Evolutionary conservation across 2,888 invertebrate genomes (phyloP).

Genomic region (Pseudococcus viburni): DNA sequence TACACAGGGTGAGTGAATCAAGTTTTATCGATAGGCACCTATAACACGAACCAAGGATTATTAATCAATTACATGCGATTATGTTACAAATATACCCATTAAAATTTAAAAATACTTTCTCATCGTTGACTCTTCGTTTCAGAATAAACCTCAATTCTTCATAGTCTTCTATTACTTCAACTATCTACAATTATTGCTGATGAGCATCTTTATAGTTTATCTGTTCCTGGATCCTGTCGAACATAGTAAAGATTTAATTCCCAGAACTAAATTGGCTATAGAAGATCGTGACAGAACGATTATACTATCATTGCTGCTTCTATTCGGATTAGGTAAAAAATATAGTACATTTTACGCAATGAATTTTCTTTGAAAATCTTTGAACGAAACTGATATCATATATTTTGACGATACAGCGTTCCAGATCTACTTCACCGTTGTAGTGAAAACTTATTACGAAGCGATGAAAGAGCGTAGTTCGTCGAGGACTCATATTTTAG

Average conservation of each 20-base stretch:
- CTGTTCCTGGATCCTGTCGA: not conserved
- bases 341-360: not conserved
- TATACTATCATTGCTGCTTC: not conserved
- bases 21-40: not conserved
- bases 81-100: not conserved
- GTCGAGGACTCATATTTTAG: not conserved
- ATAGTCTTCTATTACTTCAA: slow-evolving; percentile 35
- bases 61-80: not conserved
- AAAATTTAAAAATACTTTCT: not conserved
- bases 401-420: not conserved
- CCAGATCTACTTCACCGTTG: slow-evolving; percentile 23
- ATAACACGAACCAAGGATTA: not conserved
- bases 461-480: slow-evolving; percentile 20
- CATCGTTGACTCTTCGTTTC: not conserved
- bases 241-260: not conserved
- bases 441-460: slow-evolving; percentile 20
- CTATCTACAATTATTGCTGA: slow-evolving; percentile 6
- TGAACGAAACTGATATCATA: not conserved
- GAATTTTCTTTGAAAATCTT: not conserved
- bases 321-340: not conserved
- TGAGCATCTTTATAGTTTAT: not conserved
- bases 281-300: slow-evolving; percentile 8
- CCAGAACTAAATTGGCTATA: not conserved
- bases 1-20: not conserved
- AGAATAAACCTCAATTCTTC: slow-evolving; percentile 25